Base-by-base conservation (phyloP, 2,888 invertebrate genomes). In the Heliconius charithonia region DNA sequence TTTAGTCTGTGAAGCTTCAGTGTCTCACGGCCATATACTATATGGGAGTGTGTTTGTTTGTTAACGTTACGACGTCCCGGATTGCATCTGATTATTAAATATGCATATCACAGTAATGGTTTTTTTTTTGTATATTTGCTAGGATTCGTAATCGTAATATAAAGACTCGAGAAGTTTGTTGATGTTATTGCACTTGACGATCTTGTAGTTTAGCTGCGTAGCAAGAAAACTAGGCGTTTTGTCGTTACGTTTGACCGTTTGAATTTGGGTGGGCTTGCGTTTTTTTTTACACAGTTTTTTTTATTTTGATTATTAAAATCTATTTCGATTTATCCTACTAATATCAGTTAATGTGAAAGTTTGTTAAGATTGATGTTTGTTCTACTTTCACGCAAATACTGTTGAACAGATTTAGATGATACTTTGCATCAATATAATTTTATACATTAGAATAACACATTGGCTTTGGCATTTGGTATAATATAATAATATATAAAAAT, bases 91-190 rank as follows among this genome's bases (percentile, higher is more conserved):
- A 86, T 84, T 37, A 59, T 77, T 81, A 86, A 85, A 85, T 83
- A 85, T 69, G 91, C 93, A 93, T 93, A 93, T 93, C 93, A 92
- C 79, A 78, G 77, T 89, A 86, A 88, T 89, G 87, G 32, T 51
- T 51, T 16, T 51, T 19, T 51, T 90, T 91, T 91, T 91, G 89
- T 92, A 90, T 87, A 89, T 88, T 89, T 89, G 89, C 89, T 91
- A 91, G 88, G 85, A 84, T 85, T 85, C 9, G 85, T 87, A 85
- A 87, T 78, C 51, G 25, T 76, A 66, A 41, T 76, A 62, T 76
- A 76, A 67, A 73, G 72, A 77, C 37, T 72, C 32, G 6, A 66
- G 56, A 59, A 27, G 84, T 89, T 88, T 87, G 88, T 90, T 89
- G 86, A 89, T 89, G 89, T 92, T 89, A 85, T 87, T 87, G 92